phyloP scores from a whole-genome alignment of 2,113 vertebrate genomes.

The Zosterops hypoxanthus region DNA sequence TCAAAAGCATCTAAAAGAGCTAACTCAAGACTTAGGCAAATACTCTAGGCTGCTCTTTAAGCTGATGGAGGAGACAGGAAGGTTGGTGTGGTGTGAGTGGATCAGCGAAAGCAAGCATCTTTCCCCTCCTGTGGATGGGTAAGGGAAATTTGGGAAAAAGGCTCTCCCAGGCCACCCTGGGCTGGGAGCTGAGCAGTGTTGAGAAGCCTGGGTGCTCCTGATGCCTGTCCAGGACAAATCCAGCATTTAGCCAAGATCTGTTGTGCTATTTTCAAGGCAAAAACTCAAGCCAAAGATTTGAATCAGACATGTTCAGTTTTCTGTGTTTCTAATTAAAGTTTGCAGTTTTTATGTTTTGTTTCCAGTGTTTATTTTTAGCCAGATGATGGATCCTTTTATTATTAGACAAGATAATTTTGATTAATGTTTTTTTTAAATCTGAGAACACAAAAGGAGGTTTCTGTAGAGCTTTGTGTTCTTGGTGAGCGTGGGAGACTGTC shows the following conservation, averaged over 20 bases:
- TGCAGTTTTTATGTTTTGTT: constrained; percentile 34
- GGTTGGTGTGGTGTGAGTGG: neutral
- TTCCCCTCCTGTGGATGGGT: neutral
- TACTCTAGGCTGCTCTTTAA: neutral
- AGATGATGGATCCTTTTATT: constrained; percentile 43
- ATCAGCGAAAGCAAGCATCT: neutral
- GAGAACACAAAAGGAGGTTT: constrained; percentile 35
- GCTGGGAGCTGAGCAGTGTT: neutral
- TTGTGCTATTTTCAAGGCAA: constrained; percentile 20
- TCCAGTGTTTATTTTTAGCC: constrained; percentile 53
- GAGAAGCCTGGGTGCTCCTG: neutral
- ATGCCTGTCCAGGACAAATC: neutral
- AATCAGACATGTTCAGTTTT: constrained; percentile 15
- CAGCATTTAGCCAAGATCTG: neutral
- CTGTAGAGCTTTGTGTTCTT: constrained; percentile 18
- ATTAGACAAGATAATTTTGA: constrained; percentile 55
- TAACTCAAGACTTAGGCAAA: neutral
- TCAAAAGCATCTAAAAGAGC: neutral
- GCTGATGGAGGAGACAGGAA: neutral
- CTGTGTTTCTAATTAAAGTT: constrained; percentile 61
- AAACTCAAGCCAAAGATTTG: constrained; percentile 19
- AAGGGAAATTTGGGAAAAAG: neutral
- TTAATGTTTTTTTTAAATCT: constrained; percentile 30
- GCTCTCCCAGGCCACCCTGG: neutral
- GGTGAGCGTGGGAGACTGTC: neutral